Conservation (phyloP, 2,888 invertebrate species). For the Ptychoptera albimana region DNA sequence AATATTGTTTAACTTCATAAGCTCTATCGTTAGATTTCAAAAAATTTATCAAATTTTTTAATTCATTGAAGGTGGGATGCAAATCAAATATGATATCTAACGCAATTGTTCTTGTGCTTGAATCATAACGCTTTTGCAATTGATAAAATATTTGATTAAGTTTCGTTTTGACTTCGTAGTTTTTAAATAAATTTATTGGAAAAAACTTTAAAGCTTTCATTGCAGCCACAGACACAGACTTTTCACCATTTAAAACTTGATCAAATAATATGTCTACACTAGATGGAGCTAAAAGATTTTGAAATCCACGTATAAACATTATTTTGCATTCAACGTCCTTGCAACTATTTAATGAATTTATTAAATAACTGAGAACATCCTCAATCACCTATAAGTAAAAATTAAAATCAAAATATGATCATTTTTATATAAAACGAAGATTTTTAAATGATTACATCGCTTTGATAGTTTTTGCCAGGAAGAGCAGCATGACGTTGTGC, state of each 20-base stretch:
- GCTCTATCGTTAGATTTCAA: slow-evolving; percentile 34
- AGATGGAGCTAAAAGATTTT: slow-evolving; percentile 45
- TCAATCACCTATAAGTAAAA: slow-evolving; percentile 19
- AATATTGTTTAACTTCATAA: slow-evolving; percentile 49
- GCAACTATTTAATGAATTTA: slow-evolving; percentile 33
- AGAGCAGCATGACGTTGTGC: slow-evolving; percentile 30
- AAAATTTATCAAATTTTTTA: slow-evolving; percentile 36
- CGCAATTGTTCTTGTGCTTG: slow-evolving; percentile 52
- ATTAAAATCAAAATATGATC: neutral
- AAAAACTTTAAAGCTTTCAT: slow-evolving; percentile 48
- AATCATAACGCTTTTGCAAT: slow-evolving; percentile 41
- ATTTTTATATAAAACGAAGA: neutral
- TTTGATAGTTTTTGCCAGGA: slow-evolving; percentile 15
- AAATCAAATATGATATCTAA: slow-evolving; percentile 50
- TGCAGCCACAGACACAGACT: slow-evolving; percentile 44
- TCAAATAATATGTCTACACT: slow-evolving; percentile 44
- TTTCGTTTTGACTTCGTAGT: slow-evolving; percentile 27
- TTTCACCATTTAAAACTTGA: slow-evolving; percentile 33
- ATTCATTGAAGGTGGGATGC: slow-evolving; percentile 35
- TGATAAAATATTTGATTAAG: slow-evolving; percentile 45
- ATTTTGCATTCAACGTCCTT: slow-evolving; percentile 37
- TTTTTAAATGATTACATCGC: neutral
- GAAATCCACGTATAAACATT: slow-evolving; percentile 47
- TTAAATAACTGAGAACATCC: slow-evolving; percentile 25
- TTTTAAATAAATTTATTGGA: slow-evolving; percentile 22